Evolutionary conservation across 2,113 vertebrate species (phyloP), one percentile per base, ranked within the genome.

Genomic region (Neolamprologus caudopunctatus): DNA sequence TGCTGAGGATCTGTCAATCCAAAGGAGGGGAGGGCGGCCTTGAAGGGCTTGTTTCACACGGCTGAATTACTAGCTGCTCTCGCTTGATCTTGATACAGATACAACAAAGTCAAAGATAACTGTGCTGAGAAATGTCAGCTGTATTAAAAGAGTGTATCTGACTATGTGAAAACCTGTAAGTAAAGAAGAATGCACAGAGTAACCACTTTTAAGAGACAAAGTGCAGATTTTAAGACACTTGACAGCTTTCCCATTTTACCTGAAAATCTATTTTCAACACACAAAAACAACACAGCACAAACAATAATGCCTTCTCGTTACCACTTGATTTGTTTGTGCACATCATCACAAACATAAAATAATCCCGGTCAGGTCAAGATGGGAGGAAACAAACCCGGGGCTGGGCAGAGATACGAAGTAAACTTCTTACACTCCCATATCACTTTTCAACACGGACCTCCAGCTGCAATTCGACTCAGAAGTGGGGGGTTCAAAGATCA

Each of bases 401-500:
- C 50, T 66, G 26, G 37, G 47, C 14, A 35, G 35, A 47, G 19
- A 61, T 35, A 28, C 2, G 55, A 68, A 14, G 53, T 21, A 50
- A 80, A 88, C 53, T 50, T 81, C 17, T 53, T 31, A 45, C 35
- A n/a, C 83, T 86, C 57, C 24, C 8, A 4, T 16, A 54, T 47
- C 68, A 10, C 13, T 87, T 73, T 85, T 26, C 47, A 85, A 63
- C 40, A 61, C 2, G 40, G 31, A 87, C 83, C 89, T 87, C 45
- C 3, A 84, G 91, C 79, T 86, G 85, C 53, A 87, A 78, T 88
- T 90, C 2, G 58, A 75, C 90, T 92, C 86, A 53, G 83, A 53
- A 35, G 87, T 53, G 66, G 33, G 33, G 61, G 33, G 33, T 82
- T 85, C 87, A 92, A 80, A 94, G 88, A 92, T 92, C 90, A 90